These are phyloP conservation scores for Andrena marginata DNA, from an alignment of 2,888 invertebrate species.

Conservation along the genomic window DNA sequence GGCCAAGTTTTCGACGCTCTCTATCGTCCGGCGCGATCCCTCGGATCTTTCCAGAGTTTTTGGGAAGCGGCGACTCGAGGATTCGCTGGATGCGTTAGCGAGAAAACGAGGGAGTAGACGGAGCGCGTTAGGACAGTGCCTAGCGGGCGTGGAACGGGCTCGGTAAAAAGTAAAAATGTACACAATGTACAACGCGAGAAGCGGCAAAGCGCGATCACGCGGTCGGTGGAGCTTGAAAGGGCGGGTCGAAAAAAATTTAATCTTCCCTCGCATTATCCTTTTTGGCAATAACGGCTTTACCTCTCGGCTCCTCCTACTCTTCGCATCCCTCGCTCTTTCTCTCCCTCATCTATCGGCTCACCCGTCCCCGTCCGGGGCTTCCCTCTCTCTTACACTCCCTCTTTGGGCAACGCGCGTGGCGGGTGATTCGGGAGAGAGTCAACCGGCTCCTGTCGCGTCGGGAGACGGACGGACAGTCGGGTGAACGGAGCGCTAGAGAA, in stretches of 20 bases:
- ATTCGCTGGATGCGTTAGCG: not conserved
- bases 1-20: not conserved
- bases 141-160: slow-evolving; percentile 5
- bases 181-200: slow-evolving; percentile 60
- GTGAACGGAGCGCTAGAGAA: not conserved
- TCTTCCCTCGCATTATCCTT: slow-evolving; percentile 80
- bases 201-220: slow-evolving; percentile 65
- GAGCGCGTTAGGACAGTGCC: too few species aligned
- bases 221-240: slow-evolving; percentile 59
- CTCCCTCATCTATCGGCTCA: slow-evolving; percentile 21
- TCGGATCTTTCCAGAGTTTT: not conserved
- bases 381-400: not conserved
- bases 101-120: too few species aligned
- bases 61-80: not conserved
- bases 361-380: not conserved
- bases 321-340: slow-evolving; percentile 9
- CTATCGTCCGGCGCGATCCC: not conserved
- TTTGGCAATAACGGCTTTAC: slow-evolving; percentile 77
- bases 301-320: slow-evolving; percentile 62
- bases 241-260: slow-evolving; percentile 76
- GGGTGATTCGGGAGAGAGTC: slow-evolving; percentile 5
- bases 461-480: slow-evolving; percentile 31
- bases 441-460: slow-evolving; percentile 35
- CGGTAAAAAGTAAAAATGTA: slow-evolving; percentile 61
- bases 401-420: not conserved